These are phyloP conservation scores for Brachycybe producta DNA, from an alignment of 2,888 invertebrate genomes.

Conservation along the genomic window DNA sequence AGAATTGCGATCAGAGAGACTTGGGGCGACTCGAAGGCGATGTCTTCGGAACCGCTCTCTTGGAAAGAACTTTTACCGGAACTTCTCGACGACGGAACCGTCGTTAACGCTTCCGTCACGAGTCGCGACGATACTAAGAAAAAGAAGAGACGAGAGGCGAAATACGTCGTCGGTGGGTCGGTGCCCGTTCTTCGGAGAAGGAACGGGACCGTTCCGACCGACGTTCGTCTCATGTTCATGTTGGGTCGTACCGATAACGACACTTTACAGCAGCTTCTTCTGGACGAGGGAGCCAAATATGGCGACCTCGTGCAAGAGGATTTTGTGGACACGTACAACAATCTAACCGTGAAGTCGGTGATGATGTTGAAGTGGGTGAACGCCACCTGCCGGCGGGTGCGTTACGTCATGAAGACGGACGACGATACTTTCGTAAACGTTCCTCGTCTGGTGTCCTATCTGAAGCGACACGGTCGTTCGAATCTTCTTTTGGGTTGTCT, in stretches of 20 bases:
- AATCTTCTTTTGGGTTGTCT: constrained; percentile 54
- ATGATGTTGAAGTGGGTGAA: constrained; percentile 72
- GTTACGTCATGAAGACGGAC: constrained; percentile 66
- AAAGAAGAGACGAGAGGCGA: too few relatives aligned
- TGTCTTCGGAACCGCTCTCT: background rate
- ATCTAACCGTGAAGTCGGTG: constrained; percentile 70
- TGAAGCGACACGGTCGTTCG: constrained; percentile 20
- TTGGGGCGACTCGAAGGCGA: constrained; percentile 42
- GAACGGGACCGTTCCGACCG: constrained; percentile 22
- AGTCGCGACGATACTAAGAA: too few relatives aligned
- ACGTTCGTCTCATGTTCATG: constrained; percentile 42
- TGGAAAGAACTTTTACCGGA: background rate
- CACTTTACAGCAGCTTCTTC: constrained; percentile 48
- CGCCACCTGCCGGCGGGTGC: constrained; percentile 44
- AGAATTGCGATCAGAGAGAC: constrained; percentile 55
- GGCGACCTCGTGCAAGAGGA: constrained; percentile 70
- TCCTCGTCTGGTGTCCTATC: constrained; percentile 43
- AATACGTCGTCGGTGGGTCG: background rate
- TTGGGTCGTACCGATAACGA: constrained; percentile 47
- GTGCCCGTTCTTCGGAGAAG: too few relatives aligned
- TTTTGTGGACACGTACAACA: constrained; percentile 72
- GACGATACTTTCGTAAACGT: constrained; percentile 77
- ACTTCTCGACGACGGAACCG: background rate
- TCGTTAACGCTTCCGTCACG: background rate
- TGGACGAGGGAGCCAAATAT: constrained; percentile 50